Evolutionary conservation across 2,113 vertebrate genomes (phyloP).

Genomic region (Isichthys henryi): DNA sequence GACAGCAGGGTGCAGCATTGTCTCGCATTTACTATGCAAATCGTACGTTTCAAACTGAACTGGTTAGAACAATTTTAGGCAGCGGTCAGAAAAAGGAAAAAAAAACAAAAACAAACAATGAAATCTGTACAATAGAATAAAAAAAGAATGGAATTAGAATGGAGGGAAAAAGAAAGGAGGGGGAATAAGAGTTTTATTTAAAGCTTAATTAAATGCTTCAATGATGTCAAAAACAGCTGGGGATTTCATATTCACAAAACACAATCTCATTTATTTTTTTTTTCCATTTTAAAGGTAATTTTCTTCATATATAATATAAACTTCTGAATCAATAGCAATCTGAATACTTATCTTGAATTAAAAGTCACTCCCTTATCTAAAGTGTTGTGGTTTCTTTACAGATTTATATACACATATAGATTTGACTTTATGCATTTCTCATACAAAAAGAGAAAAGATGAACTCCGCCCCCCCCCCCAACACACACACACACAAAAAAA

Average conservation of each 20-base stretch:
- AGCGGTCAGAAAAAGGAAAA: slow-evolving; percentile 44
- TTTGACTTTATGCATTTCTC: slow-evolving; percentile 57
- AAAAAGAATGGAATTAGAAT: neutral
- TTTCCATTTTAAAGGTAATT: slow-evolving; percentile 25
- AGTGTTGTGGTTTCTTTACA: slow-evolving; percentile 51
- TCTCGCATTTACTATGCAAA: slow-evolving; percentile 64
- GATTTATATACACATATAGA: slow-evolving; percentile 62
- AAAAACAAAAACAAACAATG: slow-evolving; percentile 41
- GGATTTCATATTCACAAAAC: slow-evolving; percentile 32
- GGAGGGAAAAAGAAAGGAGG: neutral
- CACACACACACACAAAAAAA: slow-evolving; percentile 7
- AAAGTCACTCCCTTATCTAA: slow-evolving; percentile 51
- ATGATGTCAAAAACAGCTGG: slow-evolving; percentile 32
- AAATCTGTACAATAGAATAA: slow-evolving; percentile 43
- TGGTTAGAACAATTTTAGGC: slow-evolving; percentile 49
- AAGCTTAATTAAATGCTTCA: slow-evolving; percentile 37
- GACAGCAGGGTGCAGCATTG: slow-evolving; percentile 14
- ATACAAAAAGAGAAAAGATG: slow-evolving; percentile 63
- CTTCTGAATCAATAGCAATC: slow-evolving; percentile 60
- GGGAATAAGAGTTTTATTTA: neutral
- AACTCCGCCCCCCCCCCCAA: slow-evolving; percentile 31
- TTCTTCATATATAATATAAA: slow-evolving; percentile 67
- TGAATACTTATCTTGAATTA: slow-evolving; percentile 41
- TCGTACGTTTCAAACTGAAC: slow-evolving; percentile 54
- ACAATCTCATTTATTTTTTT: slow-evolving; percentile 22